Evolutionary conservation across 2,113 vertebrate species (phyloP), one percentile per base, ranked within the genome.

Genomic region (Lophura nycthemera): DNA sequence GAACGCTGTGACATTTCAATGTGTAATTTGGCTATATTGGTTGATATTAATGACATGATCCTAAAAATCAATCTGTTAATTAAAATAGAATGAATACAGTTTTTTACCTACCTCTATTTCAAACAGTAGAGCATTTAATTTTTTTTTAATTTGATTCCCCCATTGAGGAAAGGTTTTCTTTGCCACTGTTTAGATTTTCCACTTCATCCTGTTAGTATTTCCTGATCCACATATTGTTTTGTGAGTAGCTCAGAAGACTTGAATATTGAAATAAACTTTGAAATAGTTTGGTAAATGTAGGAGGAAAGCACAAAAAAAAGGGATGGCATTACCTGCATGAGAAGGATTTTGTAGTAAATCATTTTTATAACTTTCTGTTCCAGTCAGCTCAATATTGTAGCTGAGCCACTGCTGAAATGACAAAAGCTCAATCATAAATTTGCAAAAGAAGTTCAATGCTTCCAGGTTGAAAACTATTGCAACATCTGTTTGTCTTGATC

Each of bases 371-470:
- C 50, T 77, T 94, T 88, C 90, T 82, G 65, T 79, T 89, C 13
- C 20, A 73, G 70, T 79, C 43, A 61, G 61, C n/a, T 82, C 77
- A 89, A 16, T 76, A 72, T 67, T 91, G 30, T 20, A 84, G 40
- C 63, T 76, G 45, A 89, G 22, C 54, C 43, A 79, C 43, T 22
- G 61, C 40, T 50, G 81, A 93, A 95, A 92, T 89, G 71, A 77
- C 83, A 95, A 77, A 91, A 92, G 20, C 38, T 83, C 47, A 20
- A 36, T 86, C 76, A 91, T 78, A 92, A 75, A 86, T 83, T 85
- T 88, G 21, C 77, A 85, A 78, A 85, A 95, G 25, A 18, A 56
- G 27, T 57, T 76, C 22, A 77, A 0, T 0, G 0, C 43, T 87
- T 77, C 72, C 82, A 61, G 59, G 14, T 18, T 65, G 63, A 87